Evolutionary conservation across 2,797 vertebrate genomes (phyloP), one percentile per base, ranked within the genome.

Genomic region (Pseudomugil gertrudae): DNA sequence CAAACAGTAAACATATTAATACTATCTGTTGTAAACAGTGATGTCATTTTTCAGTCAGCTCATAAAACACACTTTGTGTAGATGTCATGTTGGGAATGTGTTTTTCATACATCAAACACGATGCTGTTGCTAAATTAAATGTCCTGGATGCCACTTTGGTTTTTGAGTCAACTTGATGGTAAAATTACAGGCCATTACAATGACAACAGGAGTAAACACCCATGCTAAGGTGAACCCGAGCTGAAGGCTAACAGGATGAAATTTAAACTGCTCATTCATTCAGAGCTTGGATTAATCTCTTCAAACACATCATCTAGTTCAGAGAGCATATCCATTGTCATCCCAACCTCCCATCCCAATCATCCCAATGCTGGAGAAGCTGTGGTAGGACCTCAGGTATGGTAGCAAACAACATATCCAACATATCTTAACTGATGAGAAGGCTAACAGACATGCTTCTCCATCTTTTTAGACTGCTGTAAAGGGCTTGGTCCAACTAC

Each of bases 211-310:
- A n/a, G n/a, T n/a, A n/a, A n/a, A n/a, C n/a, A n/a, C n/a, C n/a
- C 51, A 70, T 73, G 77, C 82, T 67, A 21, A 55, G 47, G 50
- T 23, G 66, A 30, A 57, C 27, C 36, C 40, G 51, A 21, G 54
- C 56, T 48, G 65, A 33, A 65, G 63, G 69, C 51, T 10, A 40
- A 48, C 35, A 36, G 63, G 53, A 62, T 69, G 35, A 76, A 72
- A 83, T 68, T 79, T 79, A 45, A 58, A 71, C 70, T 54, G 62
- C 74, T 87, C 64, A 57, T 43, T 75, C 55, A 80, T 69, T 70
- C 66, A 76, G 38, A 70, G 56, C 50, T 32, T 53, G 73, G 85
- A 92, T 91, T 90, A 91, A 90, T 90, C 88, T 87, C 70, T 67
- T 52, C 50, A 19, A 69, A 78, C 78, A 66, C 60, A 79, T 87